A percentile compares a stretch with the other conserved stretches of the same genome.
Evolutionary conservation across 2,888 invertebrate genomes (phyloP).

Genomic region (Tetranychus truncatus): DNA sequence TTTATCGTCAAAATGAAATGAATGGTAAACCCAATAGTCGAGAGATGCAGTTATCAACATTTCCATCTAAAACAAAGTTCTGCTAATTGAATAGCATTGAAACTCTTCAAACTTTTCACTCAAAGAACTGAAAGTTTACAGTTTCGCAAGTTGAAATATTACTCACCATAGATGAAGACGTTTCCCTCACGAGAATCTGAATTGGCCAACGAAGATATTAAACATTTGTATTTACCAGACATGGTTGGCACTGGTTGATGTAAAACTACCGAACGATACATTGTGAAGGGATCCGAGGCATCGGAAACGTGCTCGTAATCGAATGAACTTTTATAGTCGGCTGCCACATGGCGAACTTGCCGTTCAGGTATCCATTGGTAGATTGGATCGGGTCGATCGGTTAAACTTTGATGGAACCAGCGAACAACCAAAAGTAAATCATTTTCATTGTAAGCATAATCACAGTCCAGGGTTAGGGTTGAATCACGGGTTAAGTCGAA

Average conservation of each 20-base stretch:
- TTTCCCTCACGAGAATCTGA: conserved; percentile 17
- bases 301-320: conserved; percentile 17
- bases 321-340: conserved; percentile 16
- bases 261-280: conserved; percentile 18
- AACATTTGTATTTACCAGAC: conserved; percentile 19
- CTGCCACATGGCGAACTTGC: conserved; percentile 17
- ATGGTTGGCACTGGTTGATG: conserved; percentile 11
- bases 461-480: conserved; percentile 18
- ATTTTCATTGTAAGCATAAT: conserved; percentile 18
- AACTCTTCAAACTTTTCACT: too few relatives aligned
- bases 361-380: conserved; percentile 23
- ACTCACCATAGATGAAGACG: conserved; percentile 20
- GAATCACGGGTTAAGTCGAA: background rate
- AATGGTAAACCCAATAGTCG: background rate
- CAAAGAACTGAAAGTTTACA: too few relatives aligned
- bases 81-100: too few relatives aligned
- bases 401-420: conserved; percentile 21
- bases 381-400: conserved; percentile 19
- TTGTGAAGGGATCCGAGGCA: conserved; percentile 17
- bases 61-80: too few relatives aligned
- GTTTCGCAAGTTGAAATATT: too few relatives aligned
- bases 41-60: too few relatives aligned
- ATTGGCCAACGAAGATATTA: conserved; percentile 19
- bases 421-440: conserved; percentile 20
- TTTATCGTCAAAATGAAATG: conserved; percentile 11